A percentile compares a stretch with the other conserved stretches of the same genome.
These are phyloP conservation scores for Periophthalmus modestus DNA, from an alignment of 2,113 vertebrate species.

Conservation along the genomic window DNA sequence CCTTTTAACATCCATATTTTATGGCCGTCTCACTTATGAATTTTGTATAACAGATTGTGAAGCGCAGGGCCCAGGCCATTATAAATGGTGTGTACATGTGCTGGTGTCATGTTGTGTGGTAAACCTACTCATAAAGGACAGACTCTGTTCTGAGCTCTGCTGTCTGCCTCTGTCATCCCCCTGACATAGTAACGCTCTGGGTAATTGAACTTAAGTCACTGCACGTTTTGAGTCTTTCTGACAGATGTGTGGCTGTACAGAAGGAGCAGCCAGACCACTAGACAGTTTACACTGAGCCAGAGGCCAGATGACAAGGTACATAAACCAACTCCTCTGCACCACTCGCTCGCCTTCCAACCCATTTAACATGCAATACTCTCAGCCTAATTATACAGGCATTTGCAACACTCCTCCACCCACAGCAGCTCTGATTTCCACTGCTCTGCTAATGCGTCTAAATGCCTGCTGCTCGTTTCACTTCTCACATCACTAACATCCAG, in stretches of 20 bases:
- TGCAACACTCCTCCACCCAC: slow-evolving; percentile 49
- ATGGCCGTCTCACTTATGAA: slow-evolving; percentile 52
- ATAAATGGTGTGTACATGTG: slow-evolving; percentile 25
- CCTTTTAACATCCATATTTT: slow-evolving; percentile 66
- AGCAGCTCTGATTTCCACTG: slow-evolving; percentile 63
- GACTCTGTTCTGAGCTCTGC: slow-evolving; percentile 38
- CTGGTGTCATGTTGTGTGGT: slow-evolving; percentile 34
- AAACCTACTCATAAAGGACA: slow-evolving; percentile 38
- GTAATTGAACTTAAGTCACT: slow-evolving; percentile 73
- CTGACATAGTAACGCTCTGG: slow-evolving; percentile 75
- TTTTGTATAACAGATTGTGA: slow-evolving; percentile 51
- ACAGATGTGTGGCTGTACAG: slow-evolving; percentile 62
- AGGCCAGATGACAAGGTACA: slow-evolving; percentile 5
- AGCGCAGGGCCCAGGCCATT: slow-evolving; percentile 37
- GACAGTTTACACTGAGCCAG: slow-evolving; percentile 48
- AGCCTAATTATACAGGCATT: slow-evolving; percentile 58
- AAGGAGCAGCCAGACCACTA: slow-evolving; percentile 49
- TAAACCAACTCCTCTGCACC: slow-evolving; percentile 2
- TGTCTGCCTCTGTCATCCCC: slow-evolving; percentile 49
- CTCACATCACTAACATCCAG: slow-evolving; percentile 44
- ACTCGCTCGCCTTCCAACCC: not conserved
- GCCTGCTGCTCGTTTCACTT: slow-evolving; percentile 34
- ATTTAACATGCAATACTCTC: slow-evolving; percentile 18
- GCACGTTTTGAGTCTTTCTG: slow-evolving; percentile 72
- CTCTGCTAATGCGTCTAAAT: slow-evolving; percentile 51